Conservation (phyloP, 2,888 invertebrate genomes). For the Heliconius charithonia region DNA sequence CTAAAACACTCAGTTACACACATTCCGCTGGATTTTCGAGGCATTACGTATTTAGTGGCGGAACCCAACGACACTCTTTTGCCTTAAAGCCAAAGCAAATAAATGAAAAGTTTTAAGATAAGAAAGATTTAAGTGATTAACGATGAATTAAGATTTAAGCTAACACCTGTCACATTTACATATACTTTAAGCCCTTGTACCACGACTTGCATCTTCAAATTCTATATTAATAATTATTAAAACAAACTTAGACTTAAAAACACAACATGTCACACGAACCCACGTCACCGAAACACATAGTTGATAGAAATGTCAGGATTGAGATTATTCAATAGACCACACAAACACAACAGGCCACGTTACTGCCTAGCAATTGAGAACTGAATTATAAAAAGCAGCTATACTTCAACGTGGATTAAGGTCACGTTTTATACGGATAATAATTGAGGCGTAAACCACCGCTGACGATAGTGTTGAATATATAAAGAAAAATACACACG, state of each 20-base stretch:
- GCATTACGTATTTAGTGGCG: no score
- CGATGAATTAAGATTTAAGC: no score
- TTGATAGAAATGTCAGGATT: conserved; percentile 7
- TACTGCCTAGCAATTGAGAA: conserved; percentile 9
- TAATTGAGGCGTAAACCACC: conserved; percentile 26
- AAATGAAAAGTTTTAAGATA: no score
- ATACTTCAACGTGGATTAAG: conserved; percentile 25
- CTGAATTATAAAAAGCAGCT: conserved; percentile 23
- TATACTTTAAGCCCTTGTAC: no score
- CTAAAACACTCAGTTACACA: no score
- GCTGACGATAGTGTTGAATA: conserved; percentile 23
- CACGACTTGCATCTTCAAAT: background rate
- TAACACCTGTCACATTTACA: no score
- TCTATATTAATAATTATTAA: background rate
- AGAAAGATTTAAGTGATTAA: no score
- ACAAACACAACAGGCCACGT: background rate
- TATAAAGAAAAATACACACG: conserved; percentile 22
- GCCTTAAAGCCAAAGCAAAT: no score
- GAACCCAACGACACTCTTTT: no score
- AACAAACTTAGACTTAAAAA: background rate
- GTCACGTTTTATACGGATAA: conserved; percentile 27
- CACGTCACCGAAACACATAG: background rate
- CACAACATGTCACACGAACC: background rate
- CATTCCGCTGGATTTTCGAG: no score
- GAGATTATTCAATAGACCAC: conserved; percentile 1